Percentiles rank a stretch among this genome's conserved stretches.
These are phyloP conservation scores for Drosophila mayri DNA, from an alignment of 1,140 invertebrate species.

Conservation along the genomic window DNA sequence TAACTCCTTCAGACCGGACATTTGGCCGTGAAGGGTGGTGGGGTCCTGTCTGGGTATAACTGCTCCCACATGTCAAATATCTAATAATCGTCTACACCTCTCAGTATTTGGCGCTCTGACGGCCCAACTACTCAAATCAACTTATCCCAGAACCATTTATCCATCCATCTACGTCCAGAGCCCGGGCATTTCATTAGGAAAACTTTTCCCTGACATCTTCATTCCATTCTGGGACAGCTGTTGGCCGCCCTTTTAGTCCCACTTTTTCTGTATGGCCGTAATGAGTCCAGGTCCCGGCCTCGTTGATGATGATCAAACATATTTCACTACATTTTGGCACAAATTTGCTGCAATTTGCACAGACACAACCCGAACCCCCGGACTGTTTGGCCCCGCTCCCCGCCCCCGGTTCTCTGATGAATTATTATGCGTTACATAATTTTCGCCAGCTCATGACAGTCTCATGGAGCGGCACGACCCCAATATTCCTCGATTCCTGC, in stretches of 20 bases:
- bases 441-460: conserved; percentile 79
- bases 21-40: background rate
- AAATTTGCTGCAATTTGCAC: conserved; percentile 79
- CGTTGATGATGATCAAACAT: conserved; percentile 73
- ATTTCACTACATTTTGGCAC: conserved; percentile 67
- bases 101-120: conserved; percentile 10
- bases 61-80: conserved; percentile 36
- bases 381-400: conserved; percentile 1
- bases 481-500: conserved; percentile 18
- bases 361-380: conserved; percentile 18
- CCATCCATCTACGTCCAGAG: conserved; percentile 29
- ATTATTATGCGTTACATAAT: conserved; percentile 82
- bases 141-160: conserved; percentile 25
- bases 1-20: conserved; percentile 9
- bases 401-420: conserved; percentile 53
- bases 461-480: conserved; percentile 31
- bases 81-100: conserved; percentile 46
- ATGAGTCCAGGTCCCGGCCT: conserved; percentile 32
- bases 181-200: conserved; percentile 45
- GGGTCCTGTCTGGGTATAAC: conserved; percentile 4
- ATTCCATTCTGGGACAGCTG: conserved; percentile 38
- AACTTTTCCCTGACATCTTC: conserved; percentile 43
- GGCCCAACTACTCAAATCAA: conserved; percentile 25
- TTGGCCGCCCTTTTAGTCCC: conserved; percentile 38
- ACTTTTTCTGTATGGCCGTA: conserved; percentile 32